Conservation (phyloP, 2,113 vertebrate species). For the Passerina amoena region DNA sequence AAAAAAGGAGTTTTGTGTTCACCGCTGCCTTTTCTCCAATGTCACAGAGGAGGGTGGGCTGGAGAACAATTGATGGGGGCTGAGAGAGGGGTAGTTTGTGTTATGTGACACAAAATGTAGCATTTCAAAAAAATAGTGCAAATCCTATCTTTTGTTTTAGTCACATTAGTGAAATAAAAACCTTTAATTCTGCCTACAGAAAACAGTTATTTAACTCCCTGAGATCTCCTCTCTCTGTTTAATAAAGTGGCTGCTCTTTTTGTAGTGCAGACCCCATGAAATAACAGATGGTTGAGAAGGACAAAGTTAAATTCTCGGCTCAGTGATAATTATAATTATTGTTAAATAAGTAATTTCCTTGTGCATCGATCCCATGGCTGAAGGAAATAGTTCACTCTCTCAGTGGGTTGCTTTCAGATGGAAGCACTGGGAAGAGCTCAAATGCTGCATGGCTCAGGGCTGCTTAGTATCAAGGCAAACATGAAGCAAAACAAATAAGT, state of each 20-base stretch:
- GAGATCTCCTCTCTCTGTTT: background rate
- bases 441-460: background rate
- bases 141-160: background rate
- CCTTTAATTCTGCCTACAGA: background rate
- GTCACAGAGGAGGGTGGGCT: background rate
- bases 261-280: background rate
- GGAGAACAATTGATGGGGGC: background rate
- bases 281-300: background rate
- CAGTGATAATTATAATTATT: constrained; percentile 20
- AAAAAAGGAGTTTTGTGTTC: background rate
- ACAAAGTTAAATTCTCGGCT: background rate
- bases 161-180: background rate
- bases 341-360: constrained; percentile 3
- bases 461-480: background rate
- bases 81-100: background rate
- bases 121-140: background rate
- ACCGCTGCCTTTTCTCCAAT: background rate
- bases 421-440: background rate
- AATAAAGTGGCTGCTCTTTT: background rate
- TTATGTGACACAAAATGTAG: background rate
- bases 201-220: background rate
- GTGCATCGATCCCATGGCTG: background rate
- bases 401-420: background rate
- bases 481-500: background rate
- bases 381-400: background rate